Base-by-base conservation (phyloP, 1,140 invertebrate genomes). In the Drosophila navojoa region DNA sequence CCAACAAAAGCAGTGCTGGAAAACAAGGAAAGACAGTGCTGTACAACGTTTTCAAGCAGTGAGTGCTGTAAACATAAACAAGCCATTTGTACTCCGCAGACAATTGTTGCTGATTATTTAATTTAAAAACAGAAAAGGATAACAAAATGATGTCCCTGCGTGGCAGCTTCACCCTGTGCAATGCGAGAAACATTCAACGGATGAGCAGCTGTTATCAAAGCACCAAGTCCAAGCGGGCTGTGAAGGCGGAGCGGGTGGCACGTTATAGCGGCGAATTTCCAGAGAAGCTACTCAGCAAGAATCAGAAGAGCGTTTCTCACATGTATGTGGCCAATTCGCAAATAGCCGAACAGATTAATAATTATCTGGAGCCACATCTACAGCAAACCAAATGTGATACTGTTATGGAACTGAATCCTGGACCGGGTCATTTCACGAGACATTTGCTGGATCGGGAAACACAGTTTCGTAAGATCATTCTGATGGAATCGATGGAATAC, bases 331-430 rank as follows among this genome's bases (percentile, higher is more conserved):
- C 81, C 4, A 90, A 90, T 66, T 49, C 77, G 32, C 84, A 92
- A 35, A 92, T 93, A 13, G 93, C 93, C 7, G 87, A 91, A 50
- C 70, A 81, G 61, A 93, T 94, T 54, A 77, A 42, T 57, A 81
- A 68, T 72, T 76, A 69, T 27, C 92, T 55, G 71, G 82, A 75
- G 70, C 81, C 63, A 29, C 92, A 77, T 70, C 92, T 76, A 62
- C 81, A 54, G 69, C 76, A 58, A 57, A 82, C 57, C 74, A 77
- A 47, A 77, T 93, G 61, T 49, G 76, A 91, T 9, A 90, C 90
- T 4, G 84, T 94, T 16, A 75, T 94, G 35, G 94, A 94, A 91
- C 86, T 94, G 0, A 94, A 94, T 82, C 93, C 94, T 1, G 94
- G 94, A 0, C 81, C 93, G 53, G 93, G 94, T 6, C 92, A 93